Evolutionary conservation across 2,888 invertebrate species (phyloP).

Genomic region (Athetis lepigone): DNA sequence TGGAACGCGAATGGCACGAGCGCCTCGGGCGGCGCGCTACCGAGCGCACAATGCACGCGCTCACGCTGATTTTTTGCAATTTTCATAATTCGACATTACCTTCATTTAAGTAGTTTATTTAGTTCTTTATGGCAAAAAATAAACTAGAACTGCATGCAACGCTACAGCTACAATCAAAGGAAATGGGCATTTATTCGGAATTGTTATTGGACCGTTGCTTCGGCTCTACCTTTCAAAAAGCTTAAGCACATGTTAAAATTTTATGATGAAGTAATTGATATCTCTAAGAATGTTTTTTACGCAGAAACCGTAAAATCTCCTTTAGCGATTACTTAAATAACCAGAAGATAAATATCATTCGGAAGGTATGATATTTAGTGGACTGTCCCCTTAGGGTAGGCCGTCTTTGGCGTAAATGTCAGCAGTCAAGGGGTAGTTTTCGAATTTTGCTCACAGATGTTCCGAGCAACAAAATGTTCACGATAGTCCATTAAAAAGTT

Average conservation of each 20-base stretch:
- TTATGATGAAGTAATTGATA: conserved; percentile 44
- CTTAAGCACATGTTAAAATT: conserved; percentile 42
- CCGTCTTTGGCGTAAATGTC: conserved; percentile 36
- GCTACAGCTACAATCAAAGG: conserved; percentile 67
- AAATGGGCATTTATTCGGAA: conserved; percentile 68
- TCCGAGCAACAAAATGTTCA: conserved; percentile 63
- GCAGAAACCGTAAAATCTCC: conserved; percentile 5
- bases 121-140: conserved; percentile 62
- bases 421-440: conserved; percentile 19
- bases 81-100: conserved; percentile 75
- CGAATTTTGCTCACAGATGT: conserved; percentile 62
- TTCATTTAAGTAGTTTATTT: conserved; percentile 67
- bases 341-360: conserved; percentile 23
- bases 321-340: conserved; percentile 16
- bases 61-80: conserved; percentile 68
- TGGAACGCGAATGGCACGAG: conserved; percentile 87
- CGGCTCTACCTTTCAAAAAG: conserved; percentile 30
- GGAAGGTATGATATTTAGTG: too few species aligned
- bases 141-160: conserved; percentile 61
- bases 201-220: conserved; percentile 47
- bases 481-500: too few species aligned
- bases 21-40: conserved; percentile 86
- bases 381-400: conserved; percentile 53
- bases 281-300: conserved; percentile 27
- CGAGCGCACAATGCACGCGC: conserved; percentile 75